These are phyloP conservation scores for Cichladusa arquata DNA, from an alignment of 2,113 vertebrate species.

Conservation along the genomic window DNA sequence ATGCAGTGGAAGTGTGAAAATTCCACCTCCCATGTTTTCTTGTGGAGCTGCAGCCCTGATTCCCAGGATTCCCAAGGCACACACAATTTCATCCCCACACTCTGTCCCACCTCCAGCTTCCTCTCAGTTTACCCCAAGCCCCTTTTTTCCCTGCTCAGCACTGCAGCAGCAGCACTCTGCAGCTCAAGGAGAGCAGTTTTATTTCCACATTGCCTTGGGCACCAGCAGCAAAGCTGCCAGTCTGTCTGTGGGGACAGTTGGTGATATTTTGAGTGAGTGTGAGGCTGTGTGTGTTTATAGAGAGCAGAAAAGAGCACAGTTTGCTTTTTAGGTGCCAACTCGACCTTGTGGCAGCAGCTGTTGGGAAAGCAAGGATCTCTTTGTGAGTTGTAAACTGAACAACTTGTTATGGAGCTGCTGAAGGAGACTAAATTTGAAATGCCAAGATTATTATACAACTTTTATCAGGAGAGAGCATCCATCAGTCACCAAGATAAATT, in stretches of 20 bases:
- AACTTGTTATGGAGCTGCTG: conserved; percentile 44
- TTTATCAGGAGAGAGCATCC: conserved; percentile 31
- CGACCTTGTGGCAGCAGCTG: conserved; percentile 57
- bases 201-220: conserved; percentile 42
- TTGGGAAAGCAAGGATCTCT: conserved; percentile 15
- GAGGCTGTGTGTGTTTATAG: neutral
- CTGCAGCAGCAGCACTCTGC: neutral
- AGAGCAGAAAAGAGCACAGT: conserved; percentile 51
- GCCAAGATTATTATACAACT: conserved; percentile 27
- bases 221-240: conserved; percentile 27
- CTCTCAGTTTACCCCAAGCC: neutral
- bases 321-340: conserved; percentile 57
- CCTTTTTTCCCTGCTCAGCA: neutral
- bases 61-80: neutral
- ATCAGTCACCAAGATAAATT: conserved; percentile 36
- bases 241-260: neutral
- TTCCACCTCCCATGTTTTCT: neutral
- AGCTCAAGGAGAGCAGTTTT: neutral
- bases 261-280: conserved; percentile 5
- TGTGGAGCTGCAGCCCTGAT: neutral
- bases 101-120: neutral
- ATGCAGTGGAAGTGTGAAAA: neutral
- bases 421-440: conserved; percentile 64
- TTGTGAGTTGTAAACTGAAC: conserved; percentile 50
- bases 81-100: neutral